Evolutionary conservation across 1,140 invertebrate genomes (phyloP).

Genomic region (Dryas iulia): DNA sequence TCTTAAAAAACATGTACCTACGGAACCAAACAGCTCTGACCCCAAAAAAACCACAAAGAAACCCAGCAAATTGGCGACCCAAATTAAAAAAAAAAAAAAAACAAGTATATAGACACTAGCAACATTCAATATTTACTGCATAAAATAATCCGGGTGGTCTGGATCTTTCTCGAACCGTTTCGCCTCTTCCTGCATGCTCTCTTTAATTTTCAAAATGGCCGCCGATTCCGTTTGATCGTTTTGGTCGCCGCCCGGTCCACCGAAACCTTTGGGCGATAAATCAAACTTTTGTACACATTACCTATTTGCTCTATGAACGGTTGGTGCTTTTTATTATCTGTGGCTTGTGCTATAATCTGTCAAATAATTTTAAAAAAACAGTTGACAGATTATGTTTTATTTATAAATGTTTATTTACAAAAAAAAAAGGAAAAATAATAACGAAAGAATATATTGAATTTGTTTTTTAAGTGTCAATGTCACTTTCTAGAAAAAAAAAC

Average conservation of each 20-base stretch:
- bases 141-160: conserved; percentile 97
- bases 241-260: conserved; percentile 79
- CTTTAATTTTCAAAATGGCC: conserved; percentile 99
- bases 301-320: conserved; percentile 13
- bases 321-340: conserved; percentile 3
- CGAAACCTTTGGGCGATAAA: conserved; percentile 62
- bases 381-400: too few species aligned
- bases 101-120: neutral
- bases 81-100: too few species aligned
- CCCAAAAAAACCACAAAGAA: neutral
- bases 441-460: too few species aligned
- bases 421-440: too few species aligned
- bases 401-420: too few species aligned
- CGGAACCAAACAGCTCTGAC: neutral
- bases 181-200: conserved; percentile 99
- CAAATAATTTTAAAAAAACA: neutral
- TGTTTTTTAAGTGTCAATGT: too few species aligned
- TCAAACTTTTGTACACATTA: conserved; percentile 44
- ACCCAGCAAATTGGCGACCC: conserved; percentile 26
- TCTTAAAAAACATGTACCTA: neutral
- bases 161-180: conserved; percentile 99
- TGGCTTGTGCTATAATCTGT: neutral
- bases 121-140: conserved; percentile 86
- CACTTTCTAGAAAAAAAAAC: too few species aligned
- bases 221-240: conserved; percentile 98